Base-by-base conservation (phyloP, 92 coral and sea anemone species). In the Porites evermanni region DNA sequence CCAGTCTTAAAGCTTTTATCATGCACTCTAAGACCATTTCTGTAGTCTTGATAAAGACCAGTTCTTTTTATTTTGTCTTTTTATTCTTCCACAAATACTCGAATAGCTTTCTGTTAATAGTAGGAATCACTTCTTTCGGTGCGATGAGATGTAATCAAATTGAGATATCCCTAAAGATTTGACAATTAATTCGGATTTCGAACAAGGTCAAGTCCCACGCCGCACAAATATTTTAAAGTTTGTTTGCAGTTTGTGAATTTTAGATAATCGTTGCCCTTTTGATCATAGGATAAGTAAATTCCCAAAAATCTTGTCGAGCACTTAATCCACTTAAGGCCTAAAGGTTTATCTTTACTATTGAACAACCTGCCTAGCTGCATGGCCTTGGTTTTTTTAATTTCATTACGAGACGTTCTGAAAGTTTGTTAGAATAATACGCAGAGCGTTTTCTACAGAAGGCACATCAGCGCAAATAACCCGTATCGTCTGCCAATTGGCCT, bases 231-330 rank as follows among this genome's bases (percentile, higher is more conserved):
- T 71, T 26, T 71, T 53, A 51, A 71, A 71, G 76, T 71, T 71
- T 26, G 58, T 71, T 71, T 71, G 76, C 76, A 71, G 12, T 71
- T 71, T 12, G 26, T 16, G 26, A 71, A 12, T 12, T 71, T 71
- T 26, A 71, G 58, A 24, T 71, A 26, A 71, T 71, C 38, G 24
- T 71, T 71, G 14, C 81, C 81, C 24, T 60, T 77, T 53, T 59
- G 68, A 29, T 77, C 81, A 59, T 77, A 77, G 18, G 69, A 58
- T n/a, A 60, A 60, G 61, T 77, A 26, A 13, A 77, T 77, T n/a
- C 81, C 82, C 64, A 63, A 29, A 18, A 60, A 7, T 26, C 68
- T 24, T 4, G 24, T 32, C 13, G 70, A 70, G n/a, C 56, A 60
- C 8, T 47, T 13, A 1, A 78, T 20, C 82, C 82, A 78, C 64